Percentiles rank a stretch among this genome's conserved stretches.
These are phyloP conservation scores for Oreochromis niloticus DNA, from an alignment of 2,113 vertebrate genomes.

Conservation along the genomic window DNA sequence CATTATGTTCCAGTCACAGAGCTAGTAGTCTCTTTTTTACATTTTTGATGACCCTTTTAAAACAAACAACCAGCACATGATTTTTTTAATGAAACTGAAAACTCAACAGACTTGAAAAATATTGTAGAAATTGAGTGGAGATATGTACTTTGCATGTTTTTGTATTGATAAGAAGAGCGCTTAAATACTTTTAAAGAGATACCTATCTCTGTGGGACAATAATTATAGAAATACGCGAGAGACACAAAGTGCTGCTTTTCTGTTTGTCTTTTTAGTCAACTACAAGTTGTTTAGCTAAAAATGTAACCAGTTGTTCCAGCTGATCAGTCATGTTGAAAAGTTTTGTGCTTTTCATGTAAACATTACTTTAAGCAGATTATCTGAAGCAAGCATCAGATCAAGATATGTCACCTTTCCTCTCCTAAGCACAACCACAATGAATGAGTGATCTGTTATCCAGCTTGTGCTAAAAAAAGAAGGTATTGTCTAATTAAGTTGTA, in stretches of 20 bases:
- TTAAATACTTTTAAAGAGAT: neutral
- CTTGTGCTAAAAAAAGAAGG: neutral
- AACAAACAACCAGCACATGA: neutral
- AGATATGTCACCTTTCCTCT: neutral
- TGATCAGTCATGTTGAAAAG: neutral
- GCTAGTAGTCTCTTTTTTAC: neutral
- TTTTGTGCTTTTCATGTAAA: neutral
- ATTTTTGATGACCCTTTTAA: neutral
- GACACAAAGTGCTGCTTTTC: neutral
- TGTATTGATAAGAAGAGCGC: neutral
- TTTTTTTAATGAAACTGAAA: neutral
- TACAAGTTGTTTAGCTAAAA: neutral
- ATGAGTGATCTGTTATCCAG: neutral
- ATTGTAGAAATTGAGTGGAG: neutral
- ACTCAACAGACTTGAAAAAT: neutral
- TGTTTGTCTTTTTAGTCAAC: neutral
- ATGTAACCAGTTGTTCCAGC: neutral
- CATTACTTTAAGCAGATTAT: neutral
- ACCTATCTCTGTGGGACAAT: neutral
- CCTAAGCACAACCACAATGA: neutral
- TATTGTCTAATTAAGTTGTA: neutral
- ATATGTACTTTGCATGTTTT: neutral
- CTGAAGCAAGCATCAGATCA: neutral
- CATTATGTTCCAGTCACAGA: neutral
- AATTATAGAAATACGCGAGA: neutral